Evolutionary conservation across 2,113 vertebrate genomes (phyloP).

Genomic region (Malurus alboscapulatus): DNA sequence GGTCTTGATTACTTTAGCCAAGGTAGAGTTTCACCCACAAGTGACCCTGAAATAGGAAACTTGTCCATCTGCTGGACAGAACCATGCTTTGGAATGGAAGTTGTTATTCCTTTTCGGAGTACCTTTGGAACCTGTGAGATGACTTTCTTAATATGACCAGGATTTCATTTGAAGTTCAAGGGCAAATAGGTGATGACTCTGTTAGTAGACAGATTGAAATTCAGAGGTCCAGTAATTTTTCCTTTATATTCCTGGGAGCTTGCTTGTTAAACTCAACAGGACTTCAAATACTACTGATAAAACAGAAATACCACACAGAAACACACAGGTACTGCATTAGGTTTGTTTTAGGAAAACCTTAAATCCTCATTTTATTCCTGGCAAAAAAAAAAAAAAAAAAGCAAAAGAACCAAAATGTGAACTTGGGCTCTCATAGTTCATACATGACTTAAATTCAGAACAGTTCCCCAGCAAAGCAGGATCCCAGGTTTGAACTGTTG

Average conservation of each 20-base stretch:
- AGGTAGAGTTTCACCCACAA: not conserved
- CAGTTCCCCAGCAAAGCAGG: not conserved
- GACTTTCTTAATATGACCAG: not conserved
- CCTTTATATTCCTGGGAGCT: not conserved
- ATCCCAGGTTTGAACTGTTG: not conserved
- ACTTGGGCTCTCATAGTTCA: not conserved
- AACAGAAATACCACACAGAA: not conserved
- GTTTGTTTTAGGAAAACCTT: not conserved
- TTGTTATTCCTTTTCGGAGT: not conserved
- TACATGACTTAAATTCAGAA: not conserved
- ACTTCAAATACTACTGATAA: not conserved
- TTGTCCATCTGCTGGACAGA: not conserved
- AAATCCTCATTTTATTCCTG: not conserved
- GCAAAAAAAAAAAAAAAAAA: fast-evolving
- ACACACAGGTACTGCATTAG: not conserved
- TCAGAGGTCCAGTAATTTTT: not conserved
- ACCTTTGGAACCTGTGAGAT: not conserved
- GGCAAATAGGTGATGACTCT: not conserved
- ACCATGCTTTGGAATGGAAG: not conserved
- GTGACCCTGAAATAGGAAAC: not conserved
- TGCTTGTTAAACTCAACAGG: not conserved
- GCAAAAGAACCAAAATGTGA: not conserved
- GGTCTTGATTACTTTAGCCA: not conserved
- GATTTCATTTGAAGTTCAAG: not conserved
- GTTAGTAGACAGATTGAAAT: not conserved